Evolutionary conservation across 2,113 vertebrate species (phyloP), one percentile per base, ranked within the genome.

Genomic region (Perognathus longimembris): DNA sequence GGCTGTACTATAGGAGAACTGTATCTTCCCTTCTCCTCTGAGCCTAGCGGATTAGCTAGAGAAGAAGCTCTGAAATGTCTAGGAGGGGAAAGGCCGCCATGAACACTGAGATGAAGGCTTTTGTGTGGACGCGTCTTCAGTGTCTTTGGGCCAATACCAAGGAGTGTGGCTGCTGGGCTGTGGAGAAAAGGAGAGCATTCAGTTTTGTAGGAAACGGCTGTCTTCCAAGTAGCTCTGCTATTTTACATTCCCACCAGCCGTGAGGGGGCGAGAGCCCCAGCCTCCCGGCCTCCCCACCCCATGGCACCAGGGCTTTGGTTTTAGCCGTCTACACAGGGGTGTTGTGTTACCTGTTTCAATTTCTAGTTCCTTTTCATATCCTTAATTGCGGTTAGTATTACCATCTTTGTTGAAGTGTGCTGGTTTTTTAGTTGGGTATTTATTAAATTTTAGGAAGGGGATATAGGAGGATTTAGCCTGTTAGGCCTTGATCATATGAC

Each of bases 401-500:
- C 40, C 45, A 8, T 95, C 76, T 66, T 50, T 36, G 34, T 57
- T 42, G 83, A 80, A 54, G 40, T 42, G 30, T 54, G 57, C 64
- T 69, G 6, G 36, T 50, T 50, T 71, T 91, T 87, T 36, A 80
- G 18, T 74, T 67, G 34, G 20, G 30, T 73, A 42, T 63, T 77
- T 90, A 90, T 0, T 83, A n/a, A 38, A 36, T 71, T 73, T 89
- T 81, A 84, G 85, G 22, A 89, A 73, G 15, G 63, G 36, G 8
- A 77, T 70, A 76, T 36, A 54, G 11, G n/a, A 86, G 76, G 32
- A 32, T 71, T 90, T 15, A 54, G 50, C 92, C 77, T 90, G 7
- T 85, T 59, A 87, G 85, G 20, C 28, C 36, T 87, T 89, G 77
- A 88, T 12, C 50, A 54, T 89, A 50, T 17, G 30, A 84, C 66